Evolutionary conservation across 1,140 invertebrate species (phyloP).

Genomic region (Coptotermes formosanus): DNA sequence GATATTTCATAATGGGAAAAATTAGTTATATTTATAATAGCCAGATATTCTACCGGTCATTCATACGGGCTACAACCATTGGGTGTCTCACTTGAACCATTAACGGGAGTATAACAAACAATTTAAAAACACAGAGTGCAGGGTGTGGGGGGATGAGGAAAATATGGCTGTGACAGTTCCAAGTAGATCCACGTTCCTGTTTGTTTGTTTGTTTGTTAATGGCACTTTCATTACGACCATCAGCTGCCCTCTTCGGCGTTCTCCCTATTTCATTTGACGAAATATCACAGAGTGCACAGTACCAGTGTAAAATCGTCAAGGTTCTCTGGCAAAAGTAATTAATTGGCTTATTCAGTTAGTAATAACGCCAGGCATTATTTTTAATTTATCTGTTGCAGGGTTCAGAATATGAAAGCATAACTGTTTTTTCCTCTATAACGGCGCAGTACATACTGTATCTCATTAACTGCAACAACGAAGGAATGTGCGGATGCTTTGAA

Average conservation of each 20-base stretch:
- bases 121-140: background rate
- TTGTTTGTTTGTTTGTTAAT: slow-evolving; percentile 17
- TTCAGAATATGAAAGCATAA: background rate
- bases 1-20: slow-evolving; percentile 13
- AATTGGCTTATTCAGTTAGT: background rate
- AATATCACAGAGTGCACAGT: background rate
- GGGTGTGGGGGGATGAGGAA: background rate
- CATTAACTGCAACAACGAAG: background rate
- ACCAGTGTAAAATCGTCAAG: slow-evolving; percentile 1
- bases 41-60: background rate
- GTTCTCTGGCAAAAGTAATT: background rate
- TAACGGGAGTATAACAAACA: background rate
- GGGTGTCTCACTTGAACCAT: background rate
- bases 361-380: background rate
- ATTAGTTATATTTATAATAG: slow-evolving; percentile 7
- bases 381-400: background rate
- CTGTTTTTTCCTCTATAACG: background rate
- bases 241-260: background rate
- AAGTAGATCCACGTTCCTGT: background rate
- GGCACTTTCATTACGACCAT: background rate
- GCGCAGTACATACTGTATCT: background rate
- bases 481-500: background rate
- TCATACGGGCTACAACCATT: background rate
- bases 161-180: background rate
- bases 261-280: background rate